Conservation (phyloP, 2,113 vertebrate genomes). For the Chrysemys picta region DNA sequence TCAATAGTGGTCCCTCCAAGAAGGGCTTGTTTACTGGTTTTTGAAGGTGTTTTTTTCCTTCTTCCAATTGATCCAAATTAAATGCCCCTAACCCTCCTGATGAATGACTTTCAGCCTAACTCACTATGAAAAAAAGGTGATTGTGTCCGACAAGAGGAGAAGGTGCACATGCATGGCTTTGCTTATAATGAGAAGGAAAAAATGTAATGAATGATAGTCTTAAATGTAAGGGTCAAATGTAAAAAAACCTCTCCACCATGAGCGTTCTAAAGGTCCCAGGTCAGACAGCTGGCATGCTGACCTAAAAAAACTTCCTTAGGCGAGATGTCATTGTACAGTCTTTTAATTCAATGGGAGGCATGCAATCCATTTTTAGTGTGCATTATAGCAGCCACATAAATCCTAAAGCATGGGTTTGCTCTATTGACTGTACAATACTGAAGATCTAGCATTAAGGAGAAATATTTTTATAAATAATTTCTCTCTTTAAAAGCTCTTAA, state of each 20-base stretch:
- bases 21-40: background rate
- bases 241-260: background rate
- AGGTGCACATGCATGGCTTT: background rate
- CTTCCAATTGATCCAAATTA: conserved; percentile 13
- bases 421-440: background rate
- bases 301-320: background rate
- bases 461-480: background rate
- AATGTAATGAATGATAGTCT: background rate
- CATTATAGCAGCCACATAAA: background rate
- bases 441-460: background rate
- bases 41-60: conserved; percentile 30
- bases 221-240: background rate
- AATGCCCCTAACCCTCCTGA: background rate
- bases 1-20: background rate
- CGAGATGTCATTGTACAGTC: background rate
- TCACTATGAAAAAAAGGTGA: background rate
- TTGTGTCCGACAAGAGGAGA: background rate
- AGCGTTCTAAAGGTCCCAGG: background rate
- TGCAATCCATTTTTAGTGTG: background rate
- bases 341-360: background rate
- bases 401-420: background rate
- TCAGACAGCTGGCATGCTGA: background rate
- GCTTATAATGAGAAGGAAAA: background rate
- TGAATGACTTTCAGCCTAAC: background rate
- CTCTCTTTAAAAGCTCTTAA: background rate